Evolutionary conservation across 2,888 invertebrate species (phyloP), one percentile per base, ranked within the genome.

Genomic region (Drosophila vallismaia): DNA sequence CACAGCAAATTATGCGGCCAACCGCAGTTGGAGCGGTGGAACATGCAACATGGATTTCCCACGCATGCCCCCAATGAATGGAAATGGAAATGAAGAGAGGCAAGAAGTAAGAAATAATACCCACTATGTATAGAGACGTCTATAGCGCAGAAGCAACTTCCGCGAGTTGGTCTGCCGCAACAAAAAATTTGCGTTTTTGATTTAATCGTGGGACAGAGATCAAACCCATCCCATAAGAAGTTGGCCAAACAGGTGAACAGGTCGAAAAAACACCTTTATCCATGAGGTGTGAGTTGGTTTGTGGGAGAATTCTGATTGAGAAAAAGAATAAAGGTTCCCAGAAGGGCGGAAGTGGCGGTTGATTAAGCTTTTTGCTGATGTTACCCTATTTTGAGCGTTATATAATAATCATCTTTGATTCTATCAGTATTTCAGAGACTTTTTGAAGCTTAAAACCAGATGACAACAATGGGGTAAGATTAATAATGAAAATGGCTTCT

Each of bases 131-230:
- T 28, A 48, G 26, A 33, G 24, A 45, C 19, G 44, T 31, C 44
- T 38, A 31, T 26, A 24, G 62, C 36, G 63, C 51, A 63, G 48
- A 64, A 71, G 45, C 79, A 71, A 85, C 86, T 84, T 85, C 86
- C 86, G 79, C 75, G 59, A 75, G 45, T 53, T 31, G 46, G 45
- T 58, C 53, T 59, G 54, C 67, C 53, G 66, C 71, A 51, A 52
- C 40, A 63, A 54, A 48, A 74, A 80, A 87, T 88, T 88, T 86
- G 84, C 84, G 83, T 85, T 88, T 88, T 85, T 86, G 82, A 88
- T 88, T 85, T 81, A 86, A 86, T 86, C 87, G 86, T 88, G 88
- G 87, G 88, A 88, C 79, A 78, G 77, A 78, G 77, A 77, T 77
- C 76, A 75, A 71, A 74, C 62, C 64, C 56, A 54, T 24, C 78